Conservation (phyloP, 2,797 vertebrate species). For the Manis pentadactyla region DNA sequence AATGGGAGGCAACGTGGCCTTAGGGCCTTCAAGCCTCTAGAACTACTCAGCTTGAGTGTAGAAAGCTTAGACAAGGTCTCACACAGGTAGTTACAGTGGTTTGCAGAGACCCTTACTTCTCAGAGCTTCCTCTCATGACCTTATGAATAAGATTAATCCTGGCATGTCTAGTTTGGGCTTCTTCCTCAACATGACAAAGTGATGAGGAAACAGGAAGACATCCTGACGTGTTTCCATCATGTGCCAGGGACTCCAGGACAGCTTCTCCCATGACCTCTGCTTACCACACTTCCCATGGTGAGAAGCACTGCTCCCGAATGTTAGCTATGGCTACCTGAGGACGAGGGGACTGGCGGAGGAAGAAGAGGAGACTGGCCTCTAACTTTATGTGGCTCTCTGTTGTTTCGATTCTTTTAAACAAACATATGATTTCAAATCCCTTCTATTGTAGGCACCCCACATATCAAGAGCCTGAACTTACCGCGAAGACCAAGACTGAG, state of each 20-base stretch:
- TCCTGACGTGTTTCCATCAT: not conserved
- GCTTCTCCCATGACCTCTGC: not conserved
- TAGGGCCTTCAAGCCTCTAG: not conserved
- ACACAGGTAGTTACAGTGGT: not conserved
- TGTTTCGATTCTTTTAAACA: not conserved
- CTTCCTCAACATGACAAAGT: not conserved
- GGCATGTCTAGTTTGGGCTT: not conserved
- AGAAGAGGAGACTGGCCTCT: not conserved
- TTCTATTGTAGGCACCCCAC: accelerated
- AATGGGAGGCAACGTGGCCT: not conserved
- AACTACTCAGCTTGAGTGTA: not conserved
- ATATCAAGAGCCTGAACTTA: conserved; percentile 80
- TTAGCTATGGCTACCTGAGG: not conserved
- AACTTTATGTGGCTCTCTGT: not conserved
- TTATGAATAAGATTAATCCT: not conserved
- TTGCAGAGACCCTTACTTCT: not conserved
- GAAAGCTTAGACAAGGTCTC: not conserved
- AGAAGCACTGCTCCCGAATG: not conserved
- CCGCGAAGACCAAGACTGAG: conserved; percentile 96
- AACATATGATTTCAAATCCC: not conserved
- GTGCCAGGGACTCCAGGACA: not conserved
- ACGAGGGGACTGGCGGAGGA: not conserved
- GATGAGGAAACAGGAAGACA: not conserved
- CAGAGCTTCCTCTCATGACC: not conserved
- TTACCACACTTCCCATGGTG: not conserved